A percentile compares a stretch with the other conserved stretches of the same genome.
These are phyloP conservation scores for Pangasius krempfi DNA, from an alignment of 2,797 vertebrate genomes.

Conservation along the genomic window DNA sequence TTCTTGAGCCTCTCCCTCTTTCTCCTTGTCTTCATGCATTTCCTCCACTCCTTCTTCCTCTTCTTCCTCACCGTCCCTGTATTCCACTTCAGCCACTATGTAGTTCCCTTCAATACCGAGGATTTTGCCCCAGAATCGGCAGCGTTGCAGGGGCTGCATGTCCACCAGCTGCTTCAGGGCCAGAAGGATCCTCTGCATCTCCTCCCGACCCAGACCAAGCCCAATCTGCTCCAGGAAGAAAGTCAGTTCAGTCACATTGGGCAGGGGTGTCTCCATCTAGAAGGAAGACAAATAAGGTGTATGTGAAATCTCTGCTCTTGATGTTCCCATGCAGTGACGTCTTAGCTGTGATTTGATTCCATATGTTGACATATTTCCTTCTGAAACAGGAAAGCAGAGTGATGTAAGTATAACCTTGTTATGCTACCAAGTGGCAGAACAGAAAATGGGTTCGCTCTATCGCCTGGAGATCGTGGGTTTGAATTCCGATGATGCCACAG, in stretches of 20 bases:
- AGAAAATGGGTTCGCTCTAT: not conserved
- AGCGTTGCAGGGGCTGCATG: slow-evolving; percentile 76
- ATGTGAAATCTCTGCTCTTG: not conserved
- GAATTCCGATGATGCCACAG: not conserved
- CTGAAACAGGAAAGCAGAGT: not conserved
- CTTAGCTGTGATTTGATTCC: not conserved
- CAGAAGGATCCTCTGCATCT: slow-evolving; percentile 85
- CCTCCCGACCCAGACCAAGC: slow-evolving; percentile 83
- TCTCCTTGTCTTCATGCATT: slow-evolving; percentile 51
- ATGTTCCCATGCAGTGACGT: not conserved
- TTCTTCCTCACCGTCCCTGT: slow-evolving; percentile 75
- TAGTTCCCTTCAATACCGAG: slow-evolving; percentile 85
- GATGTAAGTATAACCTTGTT: not conserved
- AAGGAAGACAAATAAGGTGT: not conserved
- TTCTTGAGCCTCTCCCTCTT: slow-evolving; percentile 58
- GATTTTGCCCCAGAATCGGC: slow-evolving; percentile 94
- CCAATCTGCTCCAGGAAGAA: slow-evolving; percentile 92
- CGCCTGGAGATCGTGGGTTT: not conserved
- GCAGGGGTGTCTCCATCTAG: slow-evolving; percentile 77
- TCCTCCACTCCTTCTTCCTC: slow-evolving; percentile 71
- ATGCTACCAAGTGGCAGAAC: not conserved
- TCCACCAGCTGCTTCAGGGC: slow-evolving; percentile 85
- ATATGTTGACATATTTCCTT: not conserved
- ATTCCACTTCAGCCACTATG: slow-evolving; percentile 84
- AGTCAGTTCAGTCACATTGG: slow-evolving; percentile 84